Evolutionary conservation across 2,113 vertebrate genomes (phyloP).

Genomic region (Anthoscopus minutus): DNA sequence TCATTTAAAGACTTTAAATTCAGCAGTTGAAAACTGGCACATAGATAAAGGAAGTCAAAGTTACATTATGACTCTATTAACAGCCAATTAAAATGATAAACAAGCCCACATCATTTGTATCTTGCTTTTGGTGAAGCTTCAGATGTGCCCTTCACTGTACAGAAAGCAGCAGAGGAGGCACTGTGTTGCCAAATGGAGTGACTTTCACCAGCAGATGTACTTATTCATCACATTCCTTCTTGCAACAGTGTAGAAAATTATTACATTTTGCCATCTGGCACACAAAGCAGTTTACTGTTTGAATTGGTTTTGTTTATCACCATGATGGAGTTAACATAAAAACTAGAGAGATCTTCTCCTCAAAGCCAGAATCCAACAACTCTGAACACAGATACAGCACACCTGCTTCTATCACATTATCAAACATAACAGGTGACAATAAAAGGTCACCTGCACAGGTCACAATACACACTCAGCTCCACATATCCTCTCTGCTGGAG

Average conservation of each 20-base stretch:
- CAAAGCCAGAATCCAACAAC: background rate
- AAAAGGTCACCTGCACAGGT: background rate
- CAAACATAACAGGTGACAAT: background rate
- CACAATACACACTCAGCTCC: background rate
- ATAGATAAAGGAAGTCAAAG: conserved; percentile 23
- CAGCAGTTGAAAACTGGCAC: background rate
- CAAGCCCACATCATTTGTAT: background rate
- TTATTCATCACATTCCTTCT: conserved; percentile 44
- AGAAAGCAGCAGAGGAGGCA: conserved; percentile 5
- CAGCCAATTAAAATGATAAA: conserved; percentile 49
- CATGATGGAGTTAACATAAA: conserved; percentile 9
- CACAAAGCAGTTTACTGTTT: conserved; percentile 37
- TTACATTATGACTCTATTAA: conserved; percentile 22
- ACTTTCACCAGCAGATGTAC: conserved; percentile 53
- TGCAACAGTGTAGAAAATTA: conserved; percentile 55
- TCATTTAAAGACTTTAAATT: conserved; percentile 12
- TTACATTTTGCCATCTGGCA: conserved; percentile 54
- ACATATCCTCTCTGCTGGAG: background rate
- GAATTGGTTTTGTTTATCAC: conserved; percentile 39
- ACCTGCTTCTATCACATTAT: background rate
- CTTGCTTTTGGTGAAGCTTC: conserved; percentile 5
- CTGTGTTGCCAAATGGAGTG: conserved; percentile 20
- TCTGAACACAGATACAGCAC: background rate
- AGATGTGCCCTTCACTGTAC: conserved; percentile 28
- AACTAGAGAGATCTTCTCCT: background rate